Base-by-base conservation (phyloP, 2,888 invertebrate genomes). In the Pteria penguin region DNA sequence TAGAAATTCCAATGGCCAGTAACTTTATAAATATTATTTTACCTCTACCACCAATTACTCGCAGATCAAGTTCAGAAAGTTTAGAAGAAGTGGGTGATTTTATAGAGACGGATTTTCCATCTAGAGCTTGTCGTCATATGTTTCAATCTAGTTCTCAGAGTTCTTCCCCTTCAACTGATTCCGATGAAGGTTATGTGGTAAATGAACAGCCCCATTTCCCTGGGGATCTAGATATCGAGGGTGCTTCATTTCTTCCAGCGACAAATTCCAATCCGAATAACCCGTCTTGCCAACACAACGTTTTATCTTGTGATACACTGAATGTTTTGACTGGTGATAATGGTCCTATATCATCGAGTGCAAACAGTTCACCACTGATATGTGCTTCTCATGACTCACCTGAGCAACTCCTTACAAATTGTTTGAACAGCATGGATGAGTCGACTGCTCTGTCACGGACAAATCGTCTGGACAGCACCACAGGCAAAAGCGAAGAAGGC, bases 21-120 rank as follows among this genome's bases (percentile, higher is more conserved):
- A 54, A 45, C n/a, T 60, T 27, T 5, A 27, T 55, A n/a, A 33
- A 62, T 24, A 58, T 31, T 32, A 22, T n/a, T 27, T 14, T n/a
- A 14, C 4, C 55, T 22, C 8, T 62, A 11, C n/a, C 5, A n/a
- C 45, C 61, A 31, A 29, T 71, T n/a, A 36, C 54, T 14, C 65
- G 54, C 27, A 72, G 68, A 27, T 78, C 76, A 33, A 81, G 81
- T 63, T 58, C 74, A 29, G 83, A 79, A 58, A 82, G 78, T 72
- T 80, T 81, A 68, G 90, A 90, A 58, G 90, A 90, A 60, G 84
- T 85, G n/a, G 90, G 89, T 4, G 90, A 90, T 75, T 90, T 88
- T 75, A 90, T 90, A 70, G 90, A 90, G 74, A 84, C 89, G 55
- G 90, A 90, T 76, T 82, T 90, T 31, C 88, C 89, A n/a, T 81